phyloP scores from a whole-genome alignment of 2,113 vertebrate genomes.

The Aplodontia rufa region DNA sequence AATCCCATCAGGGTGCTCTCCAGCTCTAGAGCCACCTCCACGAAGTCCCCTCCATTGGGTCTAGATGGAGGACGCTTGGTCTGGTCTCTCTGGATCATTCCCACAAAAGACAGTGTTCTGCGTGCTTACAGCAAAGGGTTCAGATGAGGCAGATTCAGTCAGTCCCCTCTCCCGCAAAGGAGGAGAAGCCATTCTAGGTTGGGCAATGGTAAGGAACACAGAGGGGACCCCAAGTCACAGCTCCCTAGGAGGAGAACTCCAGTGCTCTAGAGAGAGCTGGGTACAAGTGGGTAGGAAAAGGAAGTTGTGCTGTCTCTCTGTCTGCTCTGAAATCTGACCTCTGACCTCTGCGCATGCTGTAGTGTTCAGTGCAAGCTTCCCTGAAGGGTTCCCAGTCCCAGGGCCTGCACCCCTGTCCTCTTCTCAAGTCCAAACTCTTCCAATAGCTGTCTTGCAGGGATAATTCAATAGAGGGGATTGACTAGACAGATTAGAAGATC shows the following conservation, averaged over 20 bases:
- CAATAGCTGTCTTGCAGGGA: too few species aligned
- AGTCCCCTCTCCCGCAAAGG: not conserved
- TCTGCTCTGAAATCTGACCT: slow-evolving; percentile 73
- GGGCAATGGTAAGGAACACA: too few species aligned
- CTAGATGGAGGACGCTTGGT: too few species aligned
- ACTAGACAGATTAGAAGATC: not conserved
- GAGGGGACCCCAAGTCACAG: fast-evolving
- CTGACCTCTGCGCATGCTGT: slow-evolving; percentile 70
- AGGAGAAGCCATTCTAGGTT: too few species aligned
- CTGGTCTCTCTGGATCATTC: not conserved
- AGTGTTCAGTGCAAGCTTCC: slow-evolving; percentile 65
- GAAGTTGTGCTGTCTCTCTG: not conserved
- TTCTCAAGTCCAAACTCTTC: too few species aligned
- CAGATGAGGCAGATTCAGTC: not conserved
- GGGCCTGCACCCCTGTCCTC: not conserved
- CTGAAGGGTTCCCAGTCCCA: slow-evolving; percentile 52
- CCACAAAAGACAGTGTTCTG: not conserved
- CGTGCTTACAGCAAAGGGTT: not conserved
- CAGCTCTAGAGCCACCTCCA: too few species aligned
- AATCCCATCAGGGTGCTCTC: not conserved
- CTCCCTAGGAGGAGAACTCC: too few species aligned
- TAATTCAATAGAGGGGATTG: too few species aligned
- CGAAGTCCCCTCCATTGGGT: not conserved
- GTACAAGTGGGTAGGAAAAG: too few species aligned
- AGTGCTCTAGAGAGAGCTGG: not conserved